Percentiles rank a stretch among this genome's conserved stretches.
phyloP scores from a whole-genome alignment of 2,888 invertebrate genomes.

The Pammene aurita region DNA sequence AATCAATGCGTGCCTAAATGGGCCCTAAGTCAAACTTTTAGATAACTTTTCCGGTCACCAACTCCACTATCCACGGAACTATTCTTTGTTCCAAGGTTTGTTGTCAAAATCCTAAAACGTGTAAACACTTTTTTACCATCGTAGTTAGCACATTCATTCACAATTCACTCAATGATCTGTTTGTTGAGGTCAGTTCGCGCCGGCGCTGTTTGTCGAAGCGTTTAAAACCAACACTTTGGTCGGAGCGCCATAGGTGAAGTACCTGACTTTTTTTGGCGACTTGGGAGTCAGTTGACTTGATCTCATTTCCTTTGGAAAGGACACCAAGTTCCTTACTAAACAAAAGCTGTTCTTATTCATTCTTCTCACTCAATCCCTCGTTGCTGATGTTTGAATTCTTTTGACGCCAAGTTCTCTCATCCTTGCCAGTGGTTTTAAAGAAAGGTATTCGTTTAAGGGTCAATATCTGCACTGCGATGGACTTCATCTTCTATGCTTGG shows the following conservation, averaged over 20 bases:
- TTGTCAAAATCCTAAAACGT: slow-evolving; percentile 20
- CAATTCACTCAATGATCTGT: slow-evolving; percentile 65
- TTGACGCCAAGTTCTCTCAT: too few species aligned
- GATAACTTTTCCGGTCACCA: neutral
- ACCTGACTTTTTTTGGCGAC: slow-evolving; percentile 68
- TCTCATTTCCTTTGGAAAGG: neutral
- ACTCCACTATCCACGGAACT: neutral
- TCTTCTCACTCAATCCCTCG: neutral
- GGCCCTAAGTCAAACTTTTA: too few species aligned
- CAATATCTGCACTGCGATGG: too few species aligned
- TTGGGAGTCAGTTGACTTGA: slow-evolving; percentile 15
- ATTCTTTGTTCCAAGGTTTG: slow-evolving; percentile 10
- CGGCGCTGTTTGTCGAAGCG: slow-evolving; percentile 65
- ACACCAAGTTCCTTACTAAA: neutral
- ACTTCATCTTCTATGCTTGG: too few species aligned
- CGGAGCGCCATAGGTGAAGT: slow-evolving; percentile 77
- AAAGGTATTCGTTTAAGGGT: too few species aligned
- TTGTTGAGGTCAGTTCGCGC: slow-evolving; percentile 71
- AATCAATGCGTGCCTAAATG: too few species aligned
- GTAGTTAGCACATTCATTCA: slow-evolving; percentile 66
- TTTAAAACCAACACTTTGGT: slow-evolving; percentile 56
- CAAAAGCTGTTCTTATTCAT: neutral
- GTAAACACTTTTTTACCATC: slow-evolving; percentile 31
- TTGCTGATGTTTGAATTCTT: neutral
- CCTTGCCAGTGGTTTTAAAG: too few species aligned